Conservation (phyloP, 2,797 vertebrate genomes). For the Rhabdophis nuchalis region DNA sequence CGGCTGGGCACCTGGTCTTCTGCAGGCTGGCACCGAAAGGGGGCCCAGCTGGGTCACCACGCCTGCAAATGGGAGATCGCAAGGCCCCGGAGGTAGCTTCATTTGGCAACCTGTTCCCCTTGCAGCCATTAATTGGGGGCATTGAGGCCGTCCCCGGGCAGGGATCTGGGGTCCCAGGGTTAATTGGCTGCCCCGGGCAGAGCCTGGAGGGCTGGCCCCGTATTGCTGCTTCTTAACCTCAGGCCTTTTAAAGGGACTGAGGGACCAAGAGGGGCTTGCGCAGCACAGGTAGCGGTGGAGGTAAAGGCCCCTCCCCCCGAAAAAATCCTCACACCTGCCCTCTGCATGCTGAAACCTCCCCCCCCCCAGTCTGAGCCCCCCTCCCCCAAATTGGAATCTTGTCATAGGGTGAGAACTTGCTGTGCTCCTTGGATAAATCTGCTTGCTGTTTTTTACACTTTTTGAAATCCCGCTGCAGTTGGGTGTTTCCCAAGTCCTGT, state of each 20-base stretch:
- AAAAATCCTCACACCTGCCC: not conserved
- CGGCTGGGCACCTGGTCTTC: not conserved
- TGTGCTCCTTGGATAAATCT: not conserved
- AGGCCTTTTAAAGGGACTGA: not conserved
- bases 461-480: not conserved
- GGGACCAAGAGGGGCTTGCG: not conserved
- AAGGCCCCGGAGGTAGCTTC: not conserved
- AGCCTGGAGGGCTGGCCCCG: not conserved
- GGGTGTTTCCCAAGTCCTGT: not conserved
- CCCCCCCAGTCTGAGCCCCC: not conserved
- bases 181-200: not conserved
- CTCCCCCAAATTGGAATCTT: not conserved
- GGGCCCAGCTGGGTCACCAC: not conserved
- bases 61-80: not conserved
- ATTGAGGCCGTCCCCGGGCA: not conserved
- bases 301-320: fast-evolving
- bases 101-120: not conserved
- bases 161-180: not conserved
- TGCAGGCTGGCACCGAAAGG: not conserved
- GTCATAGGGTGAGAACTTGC: too few relatives aligned
- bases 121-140: not conserved
- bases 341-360: not conserved
- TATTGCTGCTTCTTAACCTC: not conserved
- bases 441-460: not conserved
- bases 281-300: not conserved